phyloP scores from a whole-genome alignment of 2,888 invertebrate genomes.

The Xanthia togata region DNA sequence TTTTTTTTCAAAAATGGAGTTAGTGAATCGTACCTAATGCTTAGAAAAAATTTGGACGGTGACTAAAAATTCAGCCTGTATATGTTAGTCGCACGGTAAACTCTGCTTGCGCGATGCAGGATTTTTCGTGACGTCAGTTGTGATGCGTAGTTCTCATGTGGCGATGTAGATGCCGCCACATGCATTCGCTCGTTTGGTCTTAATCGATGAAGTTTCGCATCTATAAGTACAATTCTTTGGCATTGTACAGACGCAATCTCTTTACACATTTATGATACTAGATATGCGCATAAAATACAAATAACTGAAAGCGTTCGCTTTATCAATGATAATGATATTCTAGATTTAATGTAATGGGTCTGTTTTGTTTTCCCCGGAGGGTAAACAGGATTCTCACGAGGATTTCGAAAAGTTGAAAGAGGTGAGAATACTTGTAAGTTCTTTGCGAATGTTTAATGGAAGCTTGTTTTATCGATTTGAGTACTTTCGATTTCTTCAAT shows the following conservation, averaged over 20 bases:
- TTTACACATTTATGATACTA: constrained; percentile 61
- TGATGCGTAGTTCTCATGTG: too few relatives aligned
- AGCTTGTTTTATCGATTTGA: not conserved
- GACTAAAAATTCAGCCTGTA: too few relatives aligned
- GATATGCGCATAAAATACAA: constrained; percentile 67
- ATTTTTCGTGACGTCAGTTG: too few relatives aligned
- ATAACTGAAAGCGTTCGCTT: constrained; percentile 59
- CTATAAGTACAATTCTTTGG: constrained; percentile 25
- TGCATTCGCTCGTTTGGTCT: not conserved
- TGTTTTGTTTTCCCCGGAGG: constrained; percentile 55
- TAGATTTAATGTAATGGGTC: constrained; percentile 59
- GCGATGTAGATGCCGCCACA: too few relatives aligned
- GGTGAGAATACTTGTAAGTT: constrained; percentile 15
- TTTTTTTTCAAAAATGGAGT: too few relatives aligned
- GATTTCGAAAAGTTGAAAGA: constrained; percentile 36
- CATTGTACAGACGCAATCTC: constrained; percentile 51
- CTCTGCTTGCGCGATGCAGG: too few relatives aligned
- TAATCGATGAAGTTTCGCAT: not conserved
- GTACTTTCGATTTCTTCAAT: too few relatives aligned
- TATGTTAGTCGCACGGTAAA: too few relatives aligned
- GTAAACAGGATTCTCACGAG: constrained; percentile 49
- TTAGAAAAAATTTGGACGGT: too few relatives aligned
- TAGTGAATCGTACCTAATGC: too few relatives aligned
- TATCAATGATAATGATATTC: constrained; percentile 67
- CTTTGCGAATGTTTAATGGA: constrained; percentile 7